Percentiles rank a stretch among this genome's conserved stretches.
Conservation (phyloP, 2,113 vertebrate species). For the Ictalurus furcatus region DNA sequence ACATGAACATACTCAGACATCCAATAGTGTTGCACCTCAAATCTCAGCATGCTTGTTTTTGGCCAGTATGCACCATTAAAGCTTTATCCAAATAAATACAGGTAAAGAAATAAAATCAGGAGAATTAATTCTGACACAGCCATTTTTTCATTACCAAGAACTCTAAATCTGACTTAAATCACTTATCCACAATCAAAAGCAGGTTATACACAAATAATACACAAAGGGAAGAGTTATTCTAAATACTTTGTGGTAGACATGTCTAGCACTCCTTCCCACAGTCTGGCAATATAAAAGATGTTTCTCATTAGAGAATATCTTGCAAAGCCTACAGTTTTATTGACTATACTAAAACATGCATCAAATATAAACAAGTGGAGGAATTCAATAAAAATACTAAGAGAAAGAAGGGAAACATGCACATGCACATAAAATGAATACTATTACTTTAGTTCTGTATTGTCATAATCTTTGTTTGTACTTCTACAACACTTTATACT, state of each 20-base stretch:
- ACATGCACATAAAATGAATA: not conserved
- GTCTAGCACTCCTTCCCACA: not conserved
- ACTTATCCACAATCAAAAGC: conserved; percentile 28
- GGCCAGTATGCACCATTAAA: not conserved
- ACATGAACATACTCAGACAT: conserved; percentile 33
- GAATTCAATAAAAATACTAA: not conserved
- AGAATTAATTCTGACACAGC: not conserved
- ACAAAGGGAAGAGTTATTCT: not conserved
- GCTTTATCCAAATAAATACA: not conserved
- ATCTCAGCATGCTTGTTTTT: conserved; percentile 26
- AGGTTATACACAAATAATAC: conserved; percentile 3
- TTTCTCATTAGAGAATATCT: not conserved
- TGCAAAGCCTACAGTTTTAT: not conserved
- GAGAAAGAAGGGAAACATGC: not conserved
- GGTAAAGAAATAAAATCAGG: not conserved
- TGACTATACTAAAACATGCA: not conserved
- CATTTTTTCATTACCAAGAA: not conserved
- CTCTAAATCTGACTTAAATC: not conserved
- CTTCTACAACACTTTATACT: not conserved
- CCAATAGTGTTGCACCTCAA: conserved; percentile 32
- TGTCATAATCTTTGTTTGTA: not conserved
- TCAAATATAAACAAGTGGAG: not conserved
- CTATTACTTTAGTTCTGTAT: not conserved
- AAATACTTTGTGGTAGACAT: not conserved
- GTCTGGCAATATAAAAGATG: not conserved